Percentiles rank a stretch among this genome's conserved stretches.
phyloP scores from a whole-genome alignment of 2,113 vertebrate genomes.

The Melanocharis versteri region DNA sequence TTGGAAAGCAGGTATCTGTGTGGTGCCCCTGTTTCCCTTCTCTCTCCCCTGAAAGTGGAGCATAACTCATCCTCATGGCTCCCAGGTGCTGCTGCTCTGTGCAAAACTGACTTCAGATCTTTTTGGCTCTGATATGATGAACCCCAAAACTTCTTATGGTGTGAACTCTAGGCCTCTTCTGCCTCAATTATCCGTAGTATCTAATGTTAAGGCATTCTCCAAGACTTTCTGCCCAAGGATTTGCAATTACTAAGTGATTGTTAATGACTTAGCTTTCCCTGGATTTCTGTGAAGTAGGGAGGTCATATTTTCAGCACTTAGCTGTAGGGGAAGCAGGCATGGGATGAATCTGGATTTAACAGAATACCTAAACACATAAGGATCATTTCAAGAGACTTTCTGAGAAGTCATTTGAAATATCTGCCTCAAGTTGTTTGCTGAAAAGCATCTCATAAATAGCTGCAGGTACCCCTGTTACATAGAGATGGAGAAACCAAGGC shows the following conservation, averaged over 20 bases:
- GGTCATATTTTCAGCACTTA: background rate
- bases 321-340: background rate
- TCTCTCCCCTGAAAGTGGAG: background rate
- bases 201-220: background rate
- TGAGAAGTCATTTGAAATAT: background rate
- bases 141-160: background rate
- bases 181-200: background rate
- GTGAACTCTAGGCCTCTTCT: background rate
- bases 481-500: background rate
- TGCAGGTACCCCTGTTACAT: accelerated
- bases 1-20: background rate
- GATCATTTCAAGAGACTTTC: background rate
- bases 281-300: background rate
- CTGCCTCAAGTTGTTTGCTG: background rate
- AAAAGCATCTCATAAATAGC: background rate
- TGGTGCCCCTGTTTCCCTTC: background rate
- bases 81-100: background rate
- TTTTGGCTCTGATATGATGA: background rate
- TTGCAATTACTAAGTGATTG: background rate
- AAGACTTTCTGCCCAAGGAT: background rate
- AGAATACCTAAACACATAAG: background rate
- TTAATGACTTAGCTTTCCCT: background rate
- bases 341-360: background rate
- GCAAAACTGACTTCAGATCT: background rate
- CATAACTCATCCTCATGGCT: background rate